Conservation (phyloP, 1,140 invertebrate species). For the Stegodyphus mimosarum region DNA sequence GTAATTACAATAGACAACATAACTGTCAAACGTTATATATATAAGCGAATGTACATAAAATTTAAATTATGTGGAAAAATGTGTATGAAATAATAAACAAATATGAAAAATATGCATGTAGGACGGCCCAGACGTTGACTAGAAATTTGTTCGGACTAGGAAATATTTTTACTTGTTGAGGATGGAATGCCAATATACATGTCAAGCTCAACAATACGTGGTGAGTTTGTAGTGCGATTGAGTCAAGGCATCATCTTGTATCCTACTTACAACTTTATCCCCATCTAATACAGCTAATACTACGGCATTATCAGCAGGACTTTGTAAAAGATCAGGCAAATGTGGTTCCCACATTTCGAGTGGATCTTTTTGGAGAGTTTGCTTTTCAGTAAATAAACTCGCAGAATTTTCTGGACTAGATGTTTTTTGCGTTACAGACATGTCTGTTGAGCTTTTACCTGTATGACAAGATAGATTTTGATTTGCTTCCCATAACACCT, state of each 20-base stretch:
- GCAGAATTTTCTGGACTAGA: not conserved
- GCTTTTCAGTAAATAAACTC: not conserved
- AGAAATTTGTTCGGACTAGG: too few relatives aligned
- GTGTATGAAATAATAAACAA: too few relatives aligned
- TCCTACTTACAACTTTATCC: conserved; percentile 56
- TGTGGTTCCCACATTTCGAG: not conserved
- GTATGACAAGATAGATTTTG: conserved; percentile 14
- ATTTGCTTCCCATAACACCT: conserved; percentile 7
- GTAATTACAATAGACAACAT: too few relatives aligned
- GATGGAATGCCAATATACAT: not conserved
- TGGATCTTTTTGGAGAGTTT: not conserved
- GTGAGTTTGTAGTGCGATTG: conserved; percentile 57
- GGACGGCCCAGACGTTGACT: too few relatives aligned
- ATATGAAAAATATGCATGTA: too few relatives aligned
- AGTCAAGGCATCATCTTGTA: conserved; percentile 46
- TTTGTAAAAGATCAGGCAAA: conserved; percentile 43
- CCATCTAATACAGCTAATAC: conserved; percentile 62
- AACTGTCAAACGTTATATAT: too few relatives aligned
- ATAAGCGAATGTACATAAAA: too few relatives aligned
- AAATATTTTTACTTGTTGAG: too few relatives aligned
- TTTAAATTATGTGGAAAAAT: too few relatives aligned
- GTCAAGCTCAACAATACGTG: conserved; percentile 62
- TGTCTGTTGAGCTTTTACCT: conserved; percentile 23
- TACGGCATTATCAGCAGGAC: conserved; percentile 46
- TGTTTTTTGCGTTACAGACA: conserved; percentile 1